phyloP scores from a whole-genome alignment of 1,140 invertebrate genomes.

The Pygmarrhopalites habei region DNA sequence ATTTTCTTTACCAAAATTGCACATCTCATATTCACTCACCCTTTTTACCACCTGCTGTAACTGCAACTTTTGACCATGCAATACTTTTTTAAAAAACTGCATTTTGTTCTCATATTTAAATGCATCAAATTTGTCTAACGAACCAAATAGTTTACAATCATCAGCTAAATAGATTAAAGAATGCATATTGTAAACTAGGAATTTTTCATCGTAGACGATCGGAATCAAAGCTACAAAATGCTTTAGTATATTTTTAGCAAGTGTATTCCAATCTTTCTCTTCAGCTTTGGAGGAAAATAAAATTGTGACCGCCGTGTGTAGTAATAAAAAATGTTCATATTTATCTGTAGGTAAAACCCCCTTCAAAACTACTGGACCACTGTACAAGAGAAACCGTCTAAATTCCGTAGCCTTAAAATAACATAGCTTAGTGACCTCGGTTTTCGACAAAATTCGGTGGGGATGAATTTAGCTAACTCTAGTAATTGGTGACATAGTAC shows the following conservation, averaged over 20 bases:
- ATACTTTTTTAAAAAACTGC: conserved; percentile 18
- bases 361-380: no score
- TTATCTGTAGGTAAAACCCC: conserved; percentile 5
- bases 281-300: conserved; percentile 1
- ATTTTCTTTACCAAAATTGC: no score
- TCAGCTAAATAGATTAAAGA: conserved; percentile 5
- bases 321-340: conserved; percentile 20
- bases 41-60: not conserved
- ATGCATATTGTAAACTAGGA: conserved; percentile 8
- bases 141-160: not conserved
- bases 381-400: no score
- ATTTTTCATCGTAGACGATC: conserved; percentile 1
- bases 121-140: conserved; percentile 2
- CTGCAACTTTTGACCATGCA: no score
- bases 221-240: conserved; percentile 7
- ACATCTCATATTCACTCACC: conserved; percentile 3
- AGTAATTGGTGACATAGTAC: conserved; percentile 14
- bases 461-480: conserved; percentile 1
- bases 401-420: no score
- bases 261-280: conserved; percentile 19
- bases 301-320: conserved; percentile 26
- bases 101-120: conserved; percentile 16
- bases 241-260: conserved; percentile 15
- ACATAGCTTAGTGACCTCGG: conserved; percentile 17
- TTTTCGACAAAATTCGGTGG: conserved; percentile 29